Base-by-base conservation (phyloP, 1,140 invertebrate genomes). In the Polypedilum pembai region DNA sequence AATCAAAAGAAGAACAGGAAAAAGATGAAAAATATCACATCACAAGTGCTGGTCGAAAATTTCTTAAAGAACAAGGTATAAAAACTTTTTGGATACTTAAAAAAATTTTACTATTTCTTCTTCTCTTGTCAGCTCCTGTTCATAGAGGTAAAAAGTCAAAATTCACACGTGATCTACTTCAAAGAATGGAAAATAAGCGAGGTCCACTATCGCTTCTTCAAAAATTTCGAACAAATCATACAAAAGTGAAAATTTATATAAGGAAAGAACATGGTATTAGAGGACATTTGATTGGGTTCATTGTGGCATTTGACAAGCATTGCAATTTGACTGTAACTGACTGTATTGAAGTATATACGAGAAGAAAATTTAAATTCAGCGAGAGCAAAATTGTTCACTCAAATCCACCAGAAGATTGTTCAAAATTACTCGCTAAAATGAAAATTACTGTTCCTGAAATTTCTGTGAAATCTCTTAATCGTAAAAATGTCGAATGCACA, bases 221-320 rank as follows among this genome's bases (percentile, higher is more conserved):
- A 75, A 83, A 85, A 15, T 91, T 84, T 75, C 87, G 90, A 78
- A 85, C 88, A 72, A 82, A 83, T 40, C 83, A 82, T 75, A 82
- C 84, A 0, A 84, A 85, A 78, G 82, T 93, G 7, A 91, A 91
- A 85, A 90, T 90, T 24, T 83, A 87, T 74, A 88, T 89, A 0
- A 86, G 91, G 69, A 87, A 87, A 75, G 86, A 85, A 20, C 79
- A 79, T 15, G 86, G 86, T 10, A 84, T 97, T 18, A 85, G 93
- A 76, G 94, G 95, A 8, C 18, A 69, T 18, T 18, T 69, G 5
- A 69, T 21, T 74, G 96, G 92, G 3, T 92, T 87, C 77, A 82
- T 98, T 33, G 86, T 90, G 17, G 92, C 93, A 7, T 98, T 96
- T 82, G 96, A 98, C 83, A 96, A 95, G 81, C 93, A 96, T 80